Evolutionary conservation across 2,113 vertebrate species (phyloP).

Genomic region (Seriola rivoliana): DNA sequence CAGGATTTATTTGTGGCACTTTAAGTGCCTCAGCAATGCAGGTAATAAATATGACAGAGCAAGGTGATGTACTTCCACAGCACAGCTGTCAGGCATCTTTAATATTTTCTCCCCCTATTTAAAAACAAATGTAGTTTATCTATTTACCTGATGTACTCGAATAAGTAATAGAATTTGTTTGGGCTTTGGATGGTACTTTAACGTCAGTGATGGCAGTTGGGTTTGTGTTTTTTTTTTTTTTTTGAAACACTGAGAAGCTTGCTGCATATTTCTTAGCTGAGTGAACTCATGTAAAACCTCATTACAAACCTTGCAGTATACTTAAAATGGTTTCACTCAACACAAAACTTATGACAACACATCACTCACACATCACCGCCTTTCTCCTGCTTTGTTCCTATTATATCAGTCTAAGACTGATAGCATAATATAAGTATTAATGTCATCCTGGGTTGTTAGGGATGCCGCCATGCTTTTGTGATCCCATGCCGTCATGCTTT

Average conservation of each 20-base stretch:
- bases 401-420: background rate
- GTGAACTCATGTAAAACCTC: constrained; percentile 11
- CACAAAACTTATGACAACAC: constrained; percentile 26
- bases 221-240: constrained; percentile 48
- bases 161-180: constrained; percentile 65
- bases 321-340: constrained; percentile 41
- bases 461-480: background rate
- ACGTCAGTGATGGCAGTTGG: constrained; percentile 38
- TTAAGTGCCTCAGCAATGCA: constrained; percentile 81
- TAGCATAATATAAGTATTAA: background rate
- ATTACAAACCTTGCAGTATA: background rate
- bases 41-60: constrained; percentile 81
- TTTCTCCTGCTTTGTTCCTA: background rate
- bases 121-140: constrained; percentile 78
- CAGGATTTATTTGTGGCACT: constrained; percentile 80
- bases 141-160: constrained; percentile 70
- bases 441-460: background rate
- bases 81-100: constrained; percentile 79
- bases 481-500: background rate
- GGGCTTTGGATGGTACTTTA: constrained; percentile 52
- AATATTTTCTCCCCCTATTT: constrained; percentile 72
- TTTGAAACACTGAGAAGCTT: constrained; percentile 22
- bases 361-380: background rate
- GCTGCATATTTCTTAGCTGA: constrained; percentile 24
- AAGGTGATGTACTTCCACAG: constrained; percentile 79